Conservation (phyloP, 2,888 invertebrate genomes). For the Polyommatus iphigenia region DNA sequence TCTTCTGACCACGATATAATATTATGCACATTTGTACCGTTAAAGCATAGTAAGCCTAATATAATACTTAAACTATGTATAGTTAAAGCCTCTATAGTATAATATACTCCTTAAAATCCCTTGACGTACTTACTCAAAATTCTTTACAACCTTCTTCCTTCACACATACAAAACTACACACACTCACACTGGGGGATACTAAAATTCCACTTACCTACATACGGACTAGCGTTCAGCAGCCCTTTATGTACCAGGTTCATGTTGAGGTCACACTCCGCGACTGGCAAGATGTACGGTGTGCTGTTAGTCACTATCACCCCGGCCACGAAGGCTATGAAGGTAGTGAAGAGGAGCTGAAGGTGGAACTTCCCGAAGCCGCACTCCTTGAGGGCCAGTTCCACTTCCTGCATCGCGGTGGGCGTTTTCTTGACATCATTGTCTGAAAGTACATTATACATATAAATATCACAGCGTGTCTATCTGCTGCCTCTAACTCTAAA, state of each 20-base stretch:
- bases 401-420: conserved; percentile 55
- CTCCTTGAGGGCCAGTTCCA: conserved; percentile 54
- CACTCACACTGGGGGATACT: no score
- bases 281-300: conserved; percentile 56
- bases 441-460: conserved; percentile 32
- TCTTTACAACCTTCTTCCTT: no score
- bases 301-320: conserved; percentile 52
- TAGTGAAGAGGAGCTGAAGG: conserved; percentile 49
- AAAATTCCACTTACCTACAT: conserved; percentile 52
- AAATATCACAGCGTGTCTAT: no score
- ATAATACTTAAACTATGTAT: no score
- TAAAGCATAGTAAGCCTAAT: no score
- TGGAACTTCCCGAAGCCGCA: conserved; percentile 62
- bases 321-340: conserved; percentile 51
- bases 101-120: no score
- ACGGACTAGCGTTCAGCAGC: conserved; percentile 57
- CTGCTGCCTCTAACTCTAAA: no score
- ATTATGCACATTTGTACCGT: no score
- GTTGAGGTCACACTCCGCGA: conserved; percentile 61
- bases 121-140: no score
- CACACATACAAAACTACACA: no score
- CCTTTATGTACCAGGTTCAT: conserved; percentile 63
- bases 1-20: no score
- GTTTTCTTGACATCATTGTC: conserved; percentile 40
- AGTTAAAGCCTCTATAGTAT: no score